Conservation (phyloP, 2,888 invertebrate species). For the Lissonota sp. region DNA sequence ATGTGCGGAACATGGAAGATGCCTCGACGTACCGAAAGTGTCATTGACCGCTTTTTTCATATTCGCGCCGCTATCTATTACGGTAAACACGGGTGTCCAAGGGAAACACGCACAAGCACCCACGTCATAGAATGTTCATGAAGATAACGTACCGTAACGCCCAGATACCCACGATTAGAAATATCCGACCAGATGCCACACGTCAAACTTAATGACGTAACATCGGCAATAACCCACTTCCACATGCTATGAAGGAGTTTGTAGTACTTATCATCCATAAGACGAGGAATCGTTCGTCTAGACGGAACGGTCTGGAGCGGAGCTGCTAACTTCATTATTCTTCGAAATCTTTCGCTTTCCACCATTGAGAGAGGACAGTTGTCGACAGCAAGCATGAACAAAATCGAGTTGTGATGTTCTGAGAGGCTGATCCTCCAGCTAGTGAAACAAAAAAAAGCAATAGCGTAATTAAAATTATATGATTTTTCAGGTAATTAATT, state of each 20-base stretch:
- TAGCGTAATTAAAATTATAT: not conserved
- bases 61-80: constrained; percentile 60
- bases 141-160: constrained; percentile 69
- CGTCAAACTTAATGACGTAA: constrained; percentile 63
- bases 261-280: constrained; percentile 52
- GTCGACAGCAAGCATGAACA: constrained; percentile 17
- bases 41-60: constrained; percentile 58
- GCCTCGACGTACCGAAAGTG: constrained; percentile 50
- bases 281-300: constrained; percentile 54
- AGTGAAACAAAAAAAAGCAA: not conserved
- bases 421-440: constrained; percentile 1
- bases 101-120: no score
- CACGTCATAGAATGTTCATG: no score
- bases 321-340: constrained; percentile 60
- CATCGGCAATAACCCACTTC: not conserved
- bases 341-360: constrained; percentile 63
- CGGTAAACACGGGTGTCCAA: no score
- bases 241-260: not conserved
- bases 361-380: constrained; percentile 48
- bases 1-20: constrained; percentile 62
- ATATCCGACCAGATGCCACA: constrained; percentile 72
- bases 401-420: constrained; percentile 26
- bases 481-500: not conserved
- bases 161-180: constrained; percentile 70
- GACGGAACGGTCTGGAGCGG: constrained; percentile 65